These are phyloP conservation scores for Cerastis rubricosa DNA, from an alignment of 2,888 invertebrate species.

Conservation along the genomic window DNA sequence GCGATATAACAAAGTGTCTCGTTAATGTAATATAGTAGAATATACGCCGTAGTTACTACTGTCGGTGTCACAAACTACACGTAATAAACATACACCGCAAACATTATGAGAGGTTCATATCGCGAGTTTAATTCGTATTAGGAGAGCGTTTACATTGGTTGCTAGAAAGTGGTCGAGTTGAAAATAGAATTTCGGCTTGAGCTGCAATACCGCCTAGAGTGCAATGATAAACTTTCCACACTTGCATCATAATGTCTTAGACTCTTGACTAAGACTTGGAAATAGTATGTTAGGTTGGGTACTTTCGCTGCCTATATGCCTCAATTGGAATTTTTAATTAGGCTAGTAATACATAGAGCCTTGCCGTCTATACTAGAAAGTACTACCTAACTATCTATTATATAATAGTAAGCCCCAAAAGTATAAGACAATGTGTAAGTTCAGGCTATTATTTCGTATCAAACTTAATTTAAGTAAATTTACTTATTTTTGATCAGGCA, in stretches of 20 bases:
- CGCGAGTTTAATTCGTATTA: slow-evolving; percentile 49
- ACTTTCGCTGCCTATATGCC: background rate
- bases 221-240: background rate
- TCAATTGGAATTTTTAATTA: slow-evolving; percentile 6
- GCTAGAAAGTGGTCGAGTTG: slow-evolving; percentile 17
- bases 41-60: slow-evolving; percentile 39
- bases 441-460: background rate
- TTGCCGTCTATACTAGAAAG: background rate
- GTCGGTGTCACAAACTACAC: slow-evolving; percentile 53
- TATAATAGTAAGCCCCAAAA: too few species aligned
- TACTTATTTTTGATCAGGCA: background rate
- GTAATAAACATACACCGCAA: slow-evolving; percentile 58
- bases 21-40: slow-evolving; percentile 47
- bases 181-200: slow-evolving; percentile 1
- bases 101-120: slow-evolving; percentile 52
- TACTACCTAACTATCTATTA: background rate
- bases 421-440: background rate
- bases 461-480: background rate
- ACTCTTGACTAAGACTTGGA: background rate
- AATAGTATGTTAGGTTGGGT: background rate
- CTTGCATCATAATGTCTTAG: background rate
- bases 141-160: slow-evolving; percentile 24
- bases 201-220: background rate
- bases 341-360: background rate
- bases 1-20: slow-evolving; percentile 53